phyloP scores from a whole-genome alignment of 2,888 invertebrate genomes.

The Thumatha senex region DNA sequence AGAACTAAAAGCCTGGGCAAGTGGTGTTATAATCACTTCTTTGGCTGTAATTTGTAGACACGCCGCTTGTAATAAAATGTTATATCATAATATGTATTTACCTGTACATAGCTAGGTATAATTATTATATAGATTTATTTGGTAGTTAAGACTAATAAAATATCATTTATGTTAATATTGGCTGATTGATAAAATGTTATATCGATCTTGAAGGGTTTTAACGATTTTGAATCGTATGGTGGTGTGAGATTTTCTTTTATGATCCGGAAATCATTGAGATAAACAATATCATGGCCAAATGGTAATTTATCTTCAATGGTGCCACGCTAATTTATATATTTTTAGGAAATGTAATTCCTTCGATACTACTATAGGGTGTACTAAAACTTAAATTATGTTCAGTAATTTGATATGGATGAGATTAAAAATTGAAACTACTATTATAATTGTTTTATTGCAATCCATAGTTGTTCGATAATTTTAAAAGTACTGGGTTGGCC shows the following conservation, averaged over 20 bases:
- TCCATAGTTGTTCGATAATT: background rate
- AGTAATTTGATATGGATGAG: slow-evolving; percentile 80
- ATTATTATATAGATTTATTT: slow-evolving; percentile 52
- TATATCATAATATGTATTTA: slow-evolving; percentile 59
- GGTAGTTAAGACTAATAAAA: slow-evolving; percentile 58
- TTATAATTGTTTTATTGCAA: slow-evolving; percentile 33
- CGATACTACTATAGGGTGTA: slow-evolving; percentile 58
- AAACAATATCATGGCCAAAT: slow-evolving; percentile 54
- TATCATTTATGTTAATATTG: slow-evolving; percentile 63
- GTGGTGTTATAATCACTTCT: slow-evolving; percentile 79
- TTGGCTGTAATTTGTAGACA: slow-evolving; percentile 44
- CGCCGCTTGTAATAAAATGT: slow-evolving; percentile 57
- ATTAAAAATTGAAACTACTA: slow-evolving; percentile 70
- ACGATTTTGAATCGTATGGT: slow-evolving; percentile 73
- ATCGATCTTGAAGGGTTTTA: slow-evolving; percentile 43
- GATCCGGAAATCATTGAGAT: slow-evolving; percentile 61
- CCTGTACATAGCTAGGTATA: slow-evolving; percentile 56
- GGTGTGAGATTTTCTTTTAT: slow-evolving; percentile 51
- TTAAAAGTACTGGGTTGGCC: too few species aligned
- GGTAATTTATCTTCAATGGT: slow-evolving; percentile 65
- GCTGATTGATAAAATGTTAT: slow-evolving; percentile 50
- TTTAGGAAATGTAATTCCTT: slow-evolving; percentile 67
- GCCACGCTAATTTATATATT: slow-evolving; percentile 73
- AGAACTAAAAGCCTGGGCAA: slow-evolving; percentile 46
- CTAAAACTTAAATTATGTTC: slow-evolving; percentile 77